Conservation (phyloP, 2,113 vertebrate species). For the Amphiprion ocellaris region DNA sequence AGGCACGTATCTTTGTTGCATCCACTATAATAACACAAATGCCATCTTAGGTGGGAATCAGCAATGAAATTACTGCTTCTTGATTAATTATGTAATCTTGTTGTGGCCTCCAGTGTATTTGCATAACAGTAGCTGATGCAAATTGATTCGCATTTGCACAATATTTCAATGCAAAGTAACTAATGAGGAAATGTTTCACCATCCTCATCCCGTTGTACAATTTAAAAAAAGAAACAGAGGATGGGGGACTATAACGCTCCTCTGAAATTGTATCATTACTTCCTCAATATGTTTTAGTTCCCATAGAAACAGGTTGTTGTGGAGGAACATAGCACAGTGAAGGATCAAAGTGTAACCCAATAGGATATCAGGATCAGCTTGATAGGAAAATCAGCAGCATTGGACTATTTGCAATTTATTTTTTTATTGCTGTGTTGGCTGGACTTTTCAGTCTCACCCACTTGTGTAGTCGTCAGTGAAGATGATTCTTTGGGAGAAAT, state of each 20-base stretch:
- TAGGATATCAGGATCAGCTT: neutral
- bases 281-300: slow-evolving; percentile 5
- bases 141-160: slow-evolving; percentile 56
- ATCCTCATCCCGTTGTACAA: neutral
- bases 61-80: slow-evolving; percentile 25
- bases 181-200: slow-evolving; percentile 36
- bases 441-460: too few species aligned
- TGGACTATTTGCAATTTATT: neutral
- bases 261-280: slow-evolving; percentile 15
- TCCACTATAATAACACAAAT: slow-evolving; percentile 26
- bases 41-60: slow-evolving; percentile 36
- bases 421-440: too few species aligned
- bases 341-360: neutral
- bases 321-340: neutral
- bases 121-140: slow-evolving; percentile 46
- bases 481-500: neutral
- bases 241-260: neutral
- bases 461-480: neutral
- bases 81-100: slow-evolving; percentile 56
- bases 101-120: slow-evolving; percentile 50
- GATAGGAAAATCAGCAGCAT: neutral
- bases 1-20: slow-evolving; percentile 1
- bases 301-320: slow-evolving; percentile 8
- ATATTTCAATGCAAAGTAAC: slow-evolving; percentile 40
- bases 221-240: neutral